A percentile compares a stretch with the other conserved stretches of the same genome.
These are phyloP conservation scores for Polydrusus tereticollis DNA, from an alignment of 2,888 invertebrate genomes.

Conservation along the genomic window DNA sequence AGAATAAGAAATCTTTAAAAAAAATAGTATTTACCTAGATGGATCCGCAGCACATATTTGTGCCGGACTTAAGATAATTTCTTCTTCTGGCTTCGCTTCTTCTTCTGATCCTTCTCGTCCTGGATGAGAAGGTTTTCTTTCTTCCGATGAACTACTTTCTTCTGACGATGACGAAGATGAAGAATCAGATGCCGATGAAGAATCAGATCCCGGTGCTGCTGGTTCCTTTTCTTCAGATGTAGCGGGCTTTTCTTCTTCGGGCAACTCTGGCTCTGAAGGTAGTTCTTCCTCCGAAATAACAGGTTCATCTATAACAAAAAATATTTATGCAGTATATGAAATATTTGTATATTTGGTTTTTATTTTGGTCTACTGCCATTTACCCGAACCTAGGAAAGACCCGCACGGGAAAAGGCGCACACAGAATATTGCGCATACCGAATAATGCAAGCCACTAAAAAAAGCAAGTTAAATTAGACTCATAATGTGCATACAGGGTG, in stretches of 20 bases:
- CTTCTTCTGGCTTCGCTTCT: not conserved
- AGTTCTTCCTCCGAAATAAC: slow-evolving; percentile 16
- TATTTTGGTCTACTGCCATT: too few relatives aligned
- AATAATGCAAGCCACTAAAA: too few relatives aligned
- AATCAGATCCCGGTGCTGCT: not conserved
- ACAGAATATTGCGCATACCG: too few relatives aligned
- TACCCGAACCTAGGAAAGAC: too few relatives aligned
- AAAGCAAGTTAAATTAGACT: too few relatives aligned
- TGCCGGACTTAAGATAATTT: not conserved
- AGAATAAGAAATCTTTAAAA: not conserved
- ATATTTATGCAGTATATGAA: too few relatives aligned
- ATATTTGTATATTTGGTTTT: too few relatives aligned
- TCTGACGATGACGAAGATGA: not conserved
- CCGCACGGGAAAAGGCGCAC: too few relatives aligned
- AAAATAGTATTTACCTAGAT: not conserved
- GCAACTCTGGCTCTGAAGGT: not conserved
- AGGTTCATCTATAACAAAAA: too few relatives aligned
- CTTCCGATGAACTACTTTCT: not conserved
- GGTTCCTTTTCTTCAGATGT: not conserved
- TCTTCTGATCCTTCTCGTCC: not conserved
- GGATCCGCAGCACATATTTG: not conserved
- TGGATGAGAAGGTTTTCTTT: not conserved
- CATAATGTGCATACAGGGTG: too few relatives aligned
- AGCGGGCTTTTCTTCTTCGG: not conserved
- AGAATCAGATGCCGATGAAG: not conserved